Conservation (phyloP, 2,888 invertebrate genomes). For the Drosophila basisetae region DNA sequence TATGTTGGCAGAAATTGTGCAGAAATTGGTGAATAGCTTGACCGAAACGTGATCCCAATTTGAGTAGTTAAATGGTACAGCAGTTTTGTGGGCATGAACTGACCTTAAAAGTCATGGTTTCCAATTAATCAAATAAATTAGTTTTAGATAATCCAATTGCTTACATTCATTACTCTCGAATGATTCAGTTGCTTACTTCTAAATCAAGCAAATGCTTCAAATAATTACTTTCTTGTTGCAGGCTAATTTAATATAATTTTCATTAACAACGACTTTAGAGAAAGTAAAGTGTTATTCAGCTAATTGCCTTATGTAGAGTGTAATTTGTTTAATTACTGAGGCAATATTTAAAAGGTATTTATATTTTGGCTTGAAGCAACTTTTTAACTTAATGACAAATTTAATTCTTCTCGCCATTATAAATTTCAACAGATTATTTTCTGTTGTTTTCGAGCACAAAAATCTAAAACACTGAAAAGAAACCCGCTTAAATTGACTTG, state of each 20-base stretch:
- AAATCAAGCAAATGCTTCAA: neutral
- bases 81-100: neutral
- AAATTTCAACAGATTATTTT: neutral
- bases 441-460: neutral
- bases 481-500: slow-evolving; percentile 15
- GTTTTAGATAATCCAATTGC: neutral
- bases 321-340: neutral
- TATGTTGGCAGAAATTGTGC: slow-evolving; percentile 33
- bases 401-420: too few relatives aligned
- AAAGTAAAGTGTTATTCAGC: slow-evolving; percentile 9
- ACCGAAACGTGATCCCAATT: slow-evolving; percentile 14
- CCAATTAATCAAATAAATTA: slow-evolving; percentile 14
- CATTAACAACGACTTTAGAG: slow-evolving; percentile 4
- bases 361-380: neutral
- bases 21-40: slow-evolving; percentile 16
- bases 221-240: neutral
- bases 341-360: neutral
- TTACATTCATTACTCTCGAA: too few relatives aligned
- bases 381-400: slow-evolving; percentile 11
- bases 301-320: neutral
- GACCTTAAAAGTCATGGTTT: slow-evolving; percentile 7
- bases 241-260: neutral
- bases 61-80: slow-evolving; percentile 16
- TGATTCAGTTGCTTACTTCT: neutral
- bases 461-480: neutral